Base-by-base conservation (phyloP, 2,113 vertebrate species). In the Leptobrachium ailaonicum region DNA sequence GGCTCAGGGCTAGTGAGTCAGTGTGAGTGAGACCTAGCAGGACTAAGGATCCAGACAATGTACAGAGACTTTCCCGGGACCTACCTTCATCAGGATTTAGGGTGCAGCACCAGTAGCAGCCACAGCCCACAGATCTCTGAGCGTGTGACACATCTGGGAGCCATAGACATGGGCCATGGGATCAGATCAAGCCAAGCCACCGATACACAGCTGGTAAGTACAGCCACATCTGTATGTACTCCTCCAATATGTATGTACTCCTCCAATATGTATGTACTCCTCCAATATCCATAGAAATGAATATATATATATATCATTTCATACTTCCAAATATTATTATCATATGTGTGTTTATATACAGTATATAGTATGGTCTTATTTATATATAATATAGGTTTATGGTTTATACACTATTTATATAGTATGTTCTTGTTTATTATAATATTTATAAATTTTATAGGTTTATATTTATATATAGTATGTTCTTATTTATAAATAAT, bases 51-150 rank as follows among this genome's bases (percentile, higher is more conserved):
- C 41, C 66, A 73, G 71, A 80, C 42, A n/a, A 81, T 81, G 79
- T 81, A 75, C 43, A 81, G 64, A 62, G 79, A 75, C 66, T 69
- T 81, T 41, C 44, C 79, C 41, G 72, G 71, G 66, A 62, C 72
- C 58, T 81, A 62, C 11, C 66, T 50, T 81, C 64, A 60, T 14
- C 79, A 60, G 54, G 72, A 75, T 62, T 10, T 58, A 75, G 79
- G 79, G 71, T 81, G 66, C 72, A 80, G 77, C 71, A 72, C 44
- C 4, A 71, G 56, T 2, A 56, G 53, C 66, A 58, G 66, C 43
- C 64, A 74, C 53, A 68, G 71, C 45, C 72, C 72, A n/a, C 41
- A 12, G 44, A 44, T 43, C 7, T 41, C 63, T 1, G 78, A 71
- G 40, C 7, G 50, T 44, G 20, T 62, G 6, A 50, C 56, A 13